Base-by-base conservation (phyloP, 2,888 invertebrate genomes). In the Tanypteryx hageni region DNA sequence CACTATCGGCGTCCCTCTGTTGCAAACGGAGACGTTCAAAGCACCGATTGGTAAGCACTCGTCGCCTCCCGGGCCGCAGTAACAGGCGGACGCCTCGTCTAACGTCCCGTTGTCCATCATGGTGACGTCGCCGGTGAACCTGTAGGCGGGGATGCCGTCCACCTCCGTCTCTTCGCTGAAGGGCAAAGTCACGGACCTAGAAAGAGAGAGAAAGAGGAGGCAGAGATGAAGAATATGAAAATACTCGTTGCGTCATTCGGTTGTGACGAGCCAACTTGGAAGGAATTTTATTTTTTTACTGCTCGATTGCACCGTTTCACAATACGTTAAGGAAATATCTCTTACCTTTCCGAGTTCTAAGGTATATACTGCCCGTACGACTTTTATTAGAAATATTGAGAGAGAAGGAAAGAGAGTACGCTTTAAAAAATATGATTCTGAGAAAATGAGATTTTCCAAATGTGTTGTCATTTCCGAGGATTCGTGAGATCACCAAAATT, bases 1-100 rank as follows among this genome's bases (percentile, higher is more conserved):
- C 94, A 98, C 98, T 0, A 97, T 97, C 0, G 99, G 98, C 0
- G 98, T 97, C 9, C 97, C 98, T 94, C 94, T 97, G 92, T 98
- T 96, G 93, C 98, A 98, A 0, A 97, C 95, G 0, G 97, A 97
- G n/a, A 98, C 96, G 95, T 98, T 98, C 95, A 98, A 96, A 57
- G 97, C 96, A 0, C 98, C 98, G 3, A 96, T 96, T 93, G 97
- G 97, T n/a, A 96, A 95, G 94, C 98, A 98, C 81, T 93, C 93
- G 85, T 93, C 93, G 2, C 89, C 89, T 5, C 44, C 89, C 7
- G 61, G 44, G 64, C 89, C 89, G 89, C 89, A 97, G 94, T 96
- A 97, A 94, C 97, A 97, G 89, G 96, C 96, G 83, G 97, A 96
- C 18, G 96, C 95, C 93, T 96, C 95, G 92, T 96, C 95, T 0